Conservation (phyloP, 2,888 invertebrate genomes). For the Eupithecia abbreviata region DNA sequence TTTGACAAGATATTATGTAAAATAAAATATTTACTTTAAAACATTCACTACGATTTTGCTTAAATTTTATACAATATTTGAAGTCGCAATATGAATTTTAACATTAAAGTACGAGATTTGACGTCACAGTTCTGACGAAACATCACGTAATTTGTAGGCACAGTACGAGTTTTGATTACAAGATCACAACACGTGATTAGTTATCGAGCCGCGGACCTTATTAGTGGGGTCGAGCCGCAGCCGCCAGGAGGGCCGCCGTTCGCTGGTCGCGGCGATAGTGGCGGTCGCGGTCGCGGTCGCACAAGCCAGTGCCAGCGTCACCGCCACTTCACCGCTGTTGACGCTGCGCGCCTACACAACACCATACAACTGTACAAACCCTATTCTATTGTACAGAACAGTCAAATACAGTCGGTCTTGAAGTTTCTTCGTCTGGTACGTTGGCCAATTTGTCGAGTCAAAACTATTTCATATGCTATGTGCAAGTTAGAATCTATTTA, state of each 20-base stretch:
- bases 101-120: background rate
- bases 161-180: background rate
- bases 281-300: constrained; percentile 78
- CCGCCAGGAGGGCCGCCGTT: constrained; percentile 96
- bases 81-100: background rate
- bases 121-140: background rate
- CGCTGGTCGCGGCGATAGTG: constrained; percentile 82
- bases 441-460: background rate
- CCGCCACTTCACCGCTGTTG: constrained; percentile 67
- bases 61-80: background rate
- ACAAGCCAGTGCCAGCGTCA: constrained; percentile 70
- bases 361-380: constrained; percentile 17
- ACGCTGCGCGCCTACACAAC: constrained; percentile 62
- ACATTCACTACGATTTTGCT: background rate
- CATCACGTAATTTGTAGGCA: background rate
- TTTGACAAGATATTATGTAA: background rate
- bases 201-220: constrained; percentile 86
- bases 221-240: constrained; percentile 94
- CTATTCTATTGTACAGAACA: background rate
- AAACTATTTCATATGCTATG: background rate
- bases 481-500: background rate
- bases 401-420: background rate
- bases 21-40: background rate
- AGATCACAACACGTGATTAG: constrained; percentile 4
- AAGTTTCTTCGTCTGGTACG: background rate